phyloP scores from a whole-genome alignment of 2,797 vertebrate genomes.

The Nasua narica region DNA sequence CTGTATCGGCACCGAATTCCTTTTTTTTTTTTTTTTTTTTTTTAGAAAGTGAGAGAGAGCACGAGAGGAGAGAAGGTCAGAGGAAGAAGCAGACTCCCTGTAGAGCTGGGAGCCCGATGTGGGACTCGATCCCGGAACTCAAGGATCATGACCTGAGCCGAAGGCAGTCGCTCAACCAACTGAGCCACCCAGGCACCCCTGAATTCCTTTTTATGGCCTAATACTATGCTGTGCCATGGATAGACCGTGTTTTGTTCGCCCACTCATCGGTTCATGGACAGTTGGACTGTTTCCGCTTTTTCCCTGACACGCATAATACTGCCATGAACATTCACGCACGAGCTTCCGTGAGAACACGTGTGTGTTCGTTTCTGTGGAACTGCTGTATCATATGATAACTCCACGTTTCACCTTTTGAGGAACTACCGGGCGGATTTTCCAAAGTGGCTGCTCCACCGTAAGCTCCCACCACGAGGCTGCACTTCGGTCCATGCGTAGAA shows the following conservation, averaged over 20 bases:
- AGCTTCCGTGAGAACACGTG: neutral
- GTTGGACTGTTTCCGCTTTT: neutral
- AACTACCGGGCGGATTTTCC: neutral
- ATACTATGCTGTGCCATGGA: neutral
- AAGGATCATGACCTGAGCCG: too few relatives aligned
- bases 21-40: too few relatives aligned
- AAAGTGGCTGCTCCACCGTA: neutral
- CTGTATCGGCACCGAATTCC: too few relatives aligned
- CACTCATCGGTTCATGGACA: accelerated
- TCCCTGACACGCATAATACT: neutral
- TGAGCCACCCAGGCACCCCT: too few relatives aligned
- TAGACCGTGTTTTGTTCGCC: neutral
- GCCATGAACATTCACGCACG: neutral
- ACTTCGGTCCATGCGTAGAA: neutral
- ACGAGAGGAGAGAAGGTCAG: too few relatives aligned
- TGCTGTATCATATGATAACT: neutral
- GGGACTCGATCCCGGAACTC: too few relatives aligned
- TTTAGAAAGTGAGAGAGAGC: too few relatives aligned
- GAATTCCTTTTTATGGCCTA: neutral
- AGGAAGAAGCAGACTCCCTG: too few relatives aligned
- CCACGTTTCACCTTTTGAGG: neutral
- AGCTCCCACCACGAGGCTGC: neutral
- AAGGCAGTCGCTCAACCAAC: too few relatives aligned
- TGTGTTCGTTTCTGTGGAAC: neutral
- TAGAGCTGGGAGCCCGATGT: too few relatives aligned